Evolutionary conservation across 2,113 vertebrate species (phyloP), one percentile per base, ranked within the genome.

Genomic region (Symphodus melops): DNA sequence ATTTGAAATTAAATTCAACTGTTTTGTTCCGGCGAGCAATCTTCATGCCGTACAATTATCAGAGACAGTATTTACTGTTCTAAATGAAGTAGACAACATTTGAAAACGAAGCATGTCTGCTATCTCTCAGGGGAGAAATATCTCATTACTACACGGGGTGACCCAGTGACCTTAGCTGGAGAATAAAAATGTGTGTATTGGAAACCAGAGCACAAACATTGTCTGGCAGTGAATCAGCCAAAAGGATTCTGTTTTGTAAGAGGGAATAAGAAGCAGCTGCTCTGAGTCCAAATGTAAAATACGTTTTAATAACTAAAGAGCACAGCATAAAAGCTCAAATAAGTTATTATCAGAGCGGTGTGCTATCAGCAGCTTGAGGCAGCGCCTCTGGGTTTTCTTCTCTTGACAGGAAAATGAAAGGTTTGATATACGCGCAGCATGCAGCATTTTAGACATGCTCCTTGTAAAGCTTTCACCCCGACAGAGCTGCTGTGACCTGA

Each of bases 361-460:
- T 54, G 65, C 57, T 64, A 53, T 60, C 61, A 71, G 25, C 64
- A 68, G 70, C 74, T 78, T 54, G 65, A 75, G 63, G 66, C 73
- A 12, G 14, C 20, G 23, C 61, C 68, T 74, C 52, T n/a, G 75
- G 70, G 65, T 67, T 73, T 72, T 63, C 36, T 17, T 39, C 57
- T 53, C 58, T 74, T 48, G 65, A 53, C 51, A 25, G 44, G 42
- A 33, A 73, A 65, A 73, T 66, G 54, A 76, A 77, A 66, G 69
- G 44, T 49, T 68, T 68, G 67, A 66, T 68, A 36, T 60, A 54
- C 64, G 65, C 37, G 19, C 79, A 73, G 62, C 52, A 17, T 19
- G 67, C 70, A 52, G 63, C 59, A 19, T 80, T 69, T 68, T 28
- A 54, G 64, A n/a, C 14, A 56, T 62, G 59, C 48, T 74, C 42